phyloP scores from a whole-genome alignment of 2,113 vertebrate genomes.

The Spizaetus ornatus region DNA sequence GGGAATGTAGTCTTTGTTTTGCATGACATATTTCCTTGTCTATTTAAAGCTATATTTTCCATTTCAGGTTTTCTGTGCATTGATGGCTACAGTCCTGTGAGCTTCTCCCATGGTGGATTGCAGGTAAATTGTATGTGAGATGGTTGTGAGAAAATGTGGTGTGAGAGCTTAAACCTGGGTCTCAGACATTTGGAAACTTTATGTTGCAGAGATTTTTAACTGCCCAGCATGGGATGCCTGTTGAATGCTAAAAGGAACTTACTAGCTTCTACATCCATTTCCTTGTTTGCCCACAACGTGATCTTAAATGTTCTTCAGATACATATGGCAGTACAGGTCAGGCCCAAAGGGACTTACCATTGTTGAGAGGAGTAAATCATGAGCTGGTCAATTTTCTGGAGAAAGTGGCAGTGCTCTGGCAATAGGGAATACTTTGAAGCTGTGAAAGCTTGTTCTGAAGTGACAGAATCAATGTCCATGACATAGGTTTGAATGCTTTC shows the following conservation, averaged over 20 bases:
- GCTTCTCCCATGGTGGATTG: not conserved
- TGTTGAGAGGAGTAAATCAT: not conserved
- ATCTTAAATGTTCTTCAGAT: not conserved
- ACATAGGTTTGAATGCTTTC: slow-evolving; percentile 28
- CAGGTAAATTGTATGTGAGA: not conserved
- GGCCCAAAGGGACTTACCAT: not conserved
- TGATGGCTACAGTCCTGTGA: not conserved
- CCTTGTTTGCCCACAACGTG: not conserved
- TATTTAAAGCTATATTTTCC: not conserved
- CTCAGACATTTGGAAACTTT: not conserved
- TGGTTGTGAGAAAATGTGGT: not conserved
- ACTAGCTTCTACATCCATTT: not conserved
- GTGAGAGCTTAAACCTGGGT: not conserved
- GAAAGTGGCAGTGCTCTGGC: not conserved
- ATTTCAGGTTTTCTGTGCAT: not conserved
- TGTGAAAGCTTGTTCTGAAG: slow-evolving; percentile 14
- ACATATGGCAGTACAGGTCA: not conserved
- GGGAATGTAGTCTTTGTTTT: not conserved
- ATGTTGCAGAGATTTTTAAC: not conserved
- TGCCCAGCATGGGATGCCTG: not conserved
- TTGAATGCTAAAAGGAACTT: not conserved
- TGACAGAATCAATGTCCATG: slow-evolving; percentile 40
- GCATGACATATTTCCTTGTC: not conserved
- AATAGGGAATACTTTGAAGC: not conserved
- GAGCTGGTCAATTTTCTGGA: not conserved